Percentiles rank a stretch among this genome's conserved stretches.
phyloP scores from a whole-genome alignment of 2,797 vertebrate genomes.

The Strix occidentalis region DNA sequence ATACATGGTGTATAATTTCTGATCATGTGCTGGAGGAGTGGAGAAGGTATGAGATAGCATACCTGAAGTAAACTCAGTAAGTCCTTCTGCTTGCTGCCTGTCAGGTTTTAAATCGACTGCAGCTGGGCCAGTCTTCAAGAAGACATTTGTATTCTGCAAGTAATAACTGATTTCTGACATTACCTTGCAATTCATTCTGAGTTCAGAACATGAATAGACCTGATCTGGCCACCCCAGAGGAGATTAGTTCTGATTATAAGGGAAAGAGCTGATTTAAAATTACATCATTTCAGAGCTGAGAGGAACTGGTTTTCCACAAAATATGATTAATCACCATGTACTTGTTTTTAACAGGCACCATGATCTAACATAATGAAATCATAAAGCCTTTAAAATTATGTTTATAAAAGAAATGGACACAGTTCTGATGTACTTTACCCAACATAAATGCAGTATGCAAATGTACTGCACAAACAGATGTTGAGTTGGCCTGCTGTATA shows the following conservation, averaged over 20 bases:
- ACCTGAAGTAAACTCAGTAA: neutral
- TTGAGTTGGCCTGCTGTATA: neutral
- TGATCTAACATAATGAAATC: neutral
- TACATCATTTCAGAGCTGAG: neutral
- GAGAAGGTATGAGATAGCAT: neutral
- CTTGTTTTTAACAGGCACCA: neutral
- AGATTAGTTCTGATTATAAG: neutral
- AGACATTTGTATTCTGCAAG: neutral
- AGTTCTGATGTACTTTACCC: neutral
- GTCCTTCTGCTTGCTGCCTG: neutral
- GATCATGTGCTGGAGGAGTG: neutral
- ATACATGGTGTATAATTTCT: neutral
- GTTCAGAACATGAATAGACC: conserved; percentile 28
- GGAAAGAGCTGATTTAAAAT: neutral
- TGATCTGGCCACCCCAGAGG: conserved; percentile 23
- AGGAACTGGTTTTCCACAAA: neutral
- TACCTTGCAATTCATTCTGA: neutral
- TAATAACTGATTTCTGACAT: conserved; percentile 8
- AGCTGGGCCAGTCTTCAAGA: neutral
- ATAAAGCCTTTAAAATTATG: neutral
- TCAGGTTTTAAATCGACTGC: neutral
- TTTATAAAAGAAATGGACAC: neutral
- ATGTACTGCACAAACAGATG: neutral
- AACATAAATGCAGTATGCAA: neutral
- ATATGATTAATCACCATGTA: neutral